Conservation (phyloP, 1,140 invertebrate genomes). For the Danaus melanippus region DNA sequence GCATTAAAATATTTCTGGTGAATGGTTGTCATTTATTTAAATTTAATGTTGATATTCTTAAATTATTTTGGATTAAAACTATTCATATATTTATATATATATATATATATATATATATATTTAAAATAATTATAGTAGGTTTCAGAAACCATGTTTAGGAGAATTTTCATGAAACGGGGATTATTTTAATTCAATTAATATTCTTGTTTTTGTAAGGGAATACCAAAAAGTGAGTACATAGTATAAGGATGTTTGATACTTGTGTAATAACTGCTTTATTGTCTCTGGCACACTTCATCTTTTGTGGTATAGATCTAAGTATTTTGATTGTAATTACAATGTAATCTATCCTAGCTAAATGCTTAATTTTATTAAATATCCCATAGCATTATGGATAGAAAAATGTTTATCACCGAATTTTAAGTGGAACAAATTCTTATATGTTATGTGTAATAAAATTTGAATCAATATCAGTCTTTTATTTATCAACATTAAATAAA, state of each 20-base stretch:
- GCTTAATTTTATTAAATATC: slow-evolving; percentile 18
- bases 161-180: neutral
- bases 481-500: slow-evolving; percentile 9
- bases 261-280: too few species aligned
- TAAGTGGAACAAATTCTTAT: slow-evolving; percentile 29
- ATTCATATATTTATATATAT: neutral
- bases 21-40: slow-evolving; percentile 13
- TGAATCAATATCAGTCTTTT: slow-evolving; percentile 15
- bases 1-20: slow-evolving; percentile 8
- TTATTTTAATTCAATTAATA: too few species aligned
- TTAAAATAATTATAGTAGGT: slow-evolving; percentile 9
- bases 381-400: slow-evolving; percentile 13
- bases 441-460: slow-evolving; percentile 35
- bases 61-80: slow-evolving; percentile 12
- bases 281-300: neutral
- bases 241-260: too few species aligned
- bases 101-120: neutral
- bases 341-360: slow-evolving; percentile 8
- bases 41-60: slow-evolving; percentile 11
- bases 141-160: slow-evolving; percentile 12
- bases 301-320: slow-evolving; percentile 16
- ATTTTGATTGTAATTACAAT: slow-evolving; percentile 13
- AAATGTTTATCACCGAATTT: slow-evolving; percentile 27
- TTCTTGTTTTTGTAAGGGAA: too few species aligned
- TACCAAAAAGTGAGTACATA: too few species aligned